Evolutionary conservation across 2,888 invertebrate genomes (phyloP).

Genomic region (Proisotoma minuta): DNA sequence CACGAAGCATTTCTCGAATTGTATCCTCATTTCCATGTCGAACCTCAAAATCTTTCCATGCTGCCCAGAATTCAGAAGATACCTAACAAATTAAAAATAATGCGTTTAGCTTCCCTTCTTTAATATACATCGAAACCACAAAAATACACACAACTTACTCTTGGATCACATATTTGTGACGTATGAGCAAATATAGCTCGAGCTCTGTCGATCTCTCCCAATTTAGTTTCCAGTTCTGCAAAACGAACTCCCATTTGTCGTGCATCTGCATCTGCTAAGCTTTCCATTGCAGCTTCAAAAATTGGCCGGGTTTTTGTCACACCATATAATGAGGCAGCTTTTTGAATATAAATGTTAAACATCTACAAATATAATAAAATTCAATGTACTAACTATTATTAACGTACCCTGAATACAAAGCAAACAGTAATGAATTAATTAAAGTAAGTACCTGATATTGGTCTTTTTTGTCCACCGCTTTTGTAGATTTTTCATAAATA

Average conservation of each 20-base stretch:
- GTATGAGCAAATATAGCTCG: constrained; percentile 96
- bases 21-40: constrained; percentile 99
- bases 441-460: constrained; percentile 69
- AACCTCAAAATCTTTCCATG: constrained; percentile 99
- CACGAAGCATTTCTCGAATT: constrained; percentile 96
- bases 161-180: constrained; percentile 97
- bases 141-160: constrained; percentile 58
- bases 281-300: constrained; percentile 96
- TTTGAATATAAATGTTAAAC: constrained; percentile 97
- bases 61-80: constrained; percentile 92
- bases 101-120: background rate
- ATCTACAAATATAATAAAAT: constrained; percentile 56
- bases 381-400: too few species aligned
- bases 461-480: constrained; percentile 84
- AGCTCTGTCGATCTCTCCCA: constrained; percentile 97
- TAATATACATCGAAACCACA: constrained; percentile 8
- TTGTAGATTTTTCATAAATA: constrained; percentile 94
- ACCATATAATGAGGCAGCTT: constrained; percentile 96
- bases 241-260: constrained; percentile 94
- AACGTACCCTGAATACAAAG: too few species aligned
- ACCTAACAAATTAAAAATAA: constrained; percentile 51
- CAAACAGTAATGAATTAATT: too few species aligned
- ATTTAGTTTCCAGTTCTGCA: constrained; percentile 95
- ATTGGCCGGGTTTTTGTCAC: constrained; percentile 94
- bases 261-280: constrained; percentile 80